These are phyloP conservation scores for Ammodytes marinus DNA, from an alignment of 2,113 vertebrate genomes.

Conservation along the genomic window DNA sequence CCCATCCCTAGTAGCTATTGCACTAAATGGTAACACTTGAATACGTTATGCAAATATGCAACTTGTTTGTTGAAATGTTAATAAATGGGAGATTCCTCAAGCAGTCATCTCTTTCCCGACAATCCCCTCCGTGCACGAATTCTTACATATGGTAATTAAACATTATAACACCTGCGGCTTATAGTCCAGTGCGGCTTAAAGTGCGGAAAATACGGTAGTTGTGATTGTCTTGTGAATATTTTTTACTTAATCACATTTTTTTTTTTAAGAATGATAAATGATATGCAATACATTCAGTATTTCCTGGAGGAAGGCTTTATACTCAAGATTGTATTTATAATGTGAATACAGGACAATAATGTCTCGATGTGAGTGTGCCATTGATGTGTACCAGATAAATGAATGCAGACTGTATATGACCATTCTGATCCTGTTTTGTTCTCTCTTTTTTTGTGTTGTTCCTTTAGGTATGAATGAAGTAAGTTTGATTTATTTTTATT, in stretches of 20 bases:
- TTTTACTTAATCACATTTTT: constrained; percentile 40
- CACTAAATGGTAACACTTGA: no score
- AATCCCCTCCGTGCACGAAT: no score
- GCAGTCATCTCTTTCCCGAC: no score
- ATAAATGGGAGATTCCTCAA: no score
- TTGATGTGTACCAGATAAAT: constrained; percentile 51
- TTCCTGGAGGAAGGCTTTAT: constrained; percentile 42
- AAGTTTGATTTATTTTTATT: constrained; percentile 82
- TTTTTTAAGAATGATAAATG: constrained; percentile 3
- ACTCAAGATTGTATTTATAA: constrained; percentile 66
- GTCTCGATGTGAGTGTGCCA: constrained; percentile 43
- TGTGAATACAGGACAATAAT: constrained; percentile 76
- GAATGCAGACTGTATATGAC: constrained; percentile 33
- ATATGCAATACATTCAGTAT: constrained; percentile 24
- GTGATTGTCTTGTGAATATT: constrained; percentile 39
- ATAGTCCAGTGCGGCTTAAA: no score
- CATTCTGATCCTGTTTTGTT: constrained; percentile 80
- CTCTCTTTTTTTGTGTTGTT: constrained; percentile 63
- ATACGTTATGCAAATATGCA: no score
- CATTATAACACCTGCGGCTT: no score
- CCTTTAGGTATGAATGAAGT: constrained; percentile 87
- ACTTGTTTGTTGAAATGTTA: no score
- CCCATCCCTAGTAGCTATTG: no score
- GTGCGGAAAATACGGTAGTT: no score
- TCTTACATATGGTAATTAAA: no score